Conservation (phyloP, 2,797 vertebrate species). For the Spinibarbus caldwelli region DNA sequence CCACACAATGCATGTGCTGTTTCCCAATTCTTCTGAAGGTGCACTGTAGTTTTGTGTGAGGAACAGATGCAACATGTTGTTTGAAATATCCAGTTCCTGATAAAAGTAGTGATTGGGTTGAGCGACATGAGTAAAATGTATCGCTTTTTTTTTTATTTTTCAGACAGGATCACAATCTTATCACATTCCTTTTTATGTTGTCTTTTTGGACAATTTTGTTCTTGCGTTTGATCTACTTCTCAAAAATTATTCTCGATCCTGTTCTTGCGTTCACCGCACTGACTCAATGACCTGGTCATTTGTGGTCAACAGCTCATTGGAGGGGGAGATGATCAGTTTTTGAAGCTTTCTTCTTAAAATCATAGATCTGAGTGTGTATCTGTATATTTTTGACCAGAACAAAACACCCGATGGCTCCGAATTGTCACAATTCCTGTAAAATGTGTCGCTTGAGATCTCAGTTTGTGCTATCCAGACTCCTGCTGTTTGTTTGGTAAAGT, state of each 20-base stretch:
- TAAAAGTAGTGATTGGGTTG: too few relatives aligned
- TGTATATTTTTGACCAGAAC: background rate
- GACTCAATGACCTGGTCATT: background rate
- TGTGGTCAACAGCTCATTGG: background rate
- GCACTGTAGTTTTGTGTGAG: background rate
- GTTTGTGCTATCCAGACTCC: background rate
- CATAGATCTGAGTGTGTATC: background rate
- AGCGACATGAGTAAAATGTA: too few relatives aligned
- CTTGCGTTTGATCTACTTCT: background rate
- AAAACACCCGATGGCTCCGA: background rate
- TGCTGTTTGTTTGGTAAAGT: conserved; percentile 29
- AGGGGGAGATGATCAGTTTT: background rate
- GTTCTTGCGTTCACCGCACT: background rate
- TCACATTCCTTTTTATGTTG: too few relatives aligned
- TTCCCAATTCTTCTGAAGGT: background rate
- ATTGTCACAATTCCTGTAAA: conserved; percentile 2
- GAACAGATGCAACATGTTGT: too few relatives aligned
- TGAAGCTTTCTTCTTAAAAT: background rate
- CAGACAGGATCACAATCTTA: too few relatives aligned
- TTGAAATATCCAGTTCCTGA: too few relatives aligned
- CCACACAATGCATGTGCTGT: background rate
- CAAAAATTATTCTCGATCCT: background rate
- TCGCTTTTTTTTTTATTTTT: too few relatives aligned
- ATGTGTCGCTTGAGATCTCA: background rate
- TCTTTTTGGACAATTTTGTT: background rate